Evolutionary conservation across 2,797 vertebrate species (phyloP).

Genomic region (Hylomyscus alleni): DNA sequence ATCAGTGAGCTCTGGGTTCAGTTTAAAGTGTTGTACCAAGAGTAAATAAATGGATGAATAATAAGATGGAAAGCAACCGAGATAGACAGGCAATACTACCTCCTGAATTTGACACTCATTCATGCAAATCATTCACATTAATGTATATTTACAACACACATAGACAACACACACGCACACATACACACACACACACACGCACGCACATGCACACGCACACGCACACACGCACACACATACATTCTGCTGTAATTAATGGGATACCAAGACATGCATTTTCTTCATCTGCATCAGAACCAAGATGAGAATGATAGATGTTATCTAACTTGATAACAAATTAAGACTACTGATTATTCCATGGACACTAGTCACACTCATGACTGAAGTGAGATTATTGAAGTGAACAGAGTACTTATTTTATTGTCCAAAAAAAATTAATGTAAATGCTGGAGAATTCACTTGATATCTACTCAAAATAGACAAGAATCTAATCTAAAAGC

Average conservation of each 20-base stretch:
- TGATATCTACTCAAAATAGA: conserved; percentile 17
- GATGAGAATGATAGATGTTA: not conserved
- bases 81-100: not conserved
- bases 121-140: not conserved
- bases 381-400: not conserved
- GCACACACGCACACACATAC: not conserved
- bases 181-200: not conserved
- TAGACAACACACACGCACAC: not conserved
- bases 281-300: not conserved
- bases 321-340: too few species aligned
- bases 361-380: not conserved
- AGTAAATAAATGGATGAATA: not conserved
- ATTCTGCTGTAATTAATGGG: not conserved
- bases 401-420: not conserved
- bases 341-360: not conserved
- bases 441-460: not conserved
- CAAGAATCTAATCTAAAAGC: not conserved
- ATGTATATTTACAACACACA: not conserved
- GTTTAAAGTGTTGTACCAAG: not conserved
- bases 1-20: not conserved
- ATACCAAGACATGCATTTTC: not conserved
- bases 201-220: not conserved
- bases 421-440: not conserved
- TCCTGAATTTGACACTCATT: too few species aligned
- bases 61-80: not conserved